A percentile compares a stretch with the other conserved stretches of the same genome.
Evolutionary conservation across 2,888 invertebrate genomes (phyloP).

Genomic region (Chrysolina americana): DNA sequence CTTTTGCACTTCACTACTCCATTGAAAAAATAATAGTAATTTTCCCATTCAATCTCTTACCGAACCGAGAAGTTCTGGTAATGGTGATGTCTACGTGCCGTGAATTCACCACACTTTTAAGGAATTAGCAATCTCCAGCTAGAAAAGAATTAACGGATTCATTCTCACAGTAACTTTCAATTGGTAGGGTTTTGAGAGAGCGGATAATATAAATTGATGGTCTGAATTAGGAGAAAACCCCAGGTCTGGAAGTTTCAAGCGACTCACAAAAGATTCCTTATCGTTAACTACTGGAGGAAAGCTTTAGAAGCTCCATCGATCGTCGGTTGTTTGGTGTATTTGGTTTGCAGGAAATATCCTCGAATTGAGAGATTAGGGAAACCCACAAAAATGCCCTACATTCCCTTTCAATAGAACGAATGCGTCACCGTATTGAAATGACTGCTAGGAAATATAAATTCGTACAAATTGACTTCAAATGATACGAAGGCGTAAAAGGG

Average conservation of each 20-base stretch:
- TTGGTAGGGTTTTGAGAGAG: conserved; percentile 26
- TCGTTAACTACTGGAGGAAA: conserved; percentile 15
- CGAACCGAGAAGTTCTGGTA: not conserved
- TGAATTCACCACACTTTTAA: not conserved
- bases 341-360: conserved; percentile 5
- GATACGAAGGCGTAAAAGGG: too few species aligned
- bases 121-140: conserved; percentile 14
- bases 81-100: conserved; percentile 13
- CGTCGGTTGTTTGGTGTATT: conserved; percentile 9
- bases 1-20: not conserved
- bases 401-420: not conserved
- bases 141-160: conserved; percentile 36
- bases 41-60: conserved; percentile 5
- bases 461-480: too few species aligned
- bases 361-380: not conserved
- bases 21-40: not conserved
- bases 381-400: not conserved
- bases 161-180: conserved; percentile 40
- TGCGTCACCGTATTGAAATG: too few species aligned
- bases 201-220: conserved; percentile 16
- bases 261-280: conserved; percentile 15
- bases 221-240: conserved; percentile 14
- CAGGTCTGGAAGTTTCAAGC: conserved; percentile 11
- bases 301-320: conserved; percentile 13
- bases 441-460: too few species aligned